These are phyloP conservation scores for Orchestia grillus DNA, from an alignment of 1,140 invertebrate species.

Conservation along the genomic window DNA sequence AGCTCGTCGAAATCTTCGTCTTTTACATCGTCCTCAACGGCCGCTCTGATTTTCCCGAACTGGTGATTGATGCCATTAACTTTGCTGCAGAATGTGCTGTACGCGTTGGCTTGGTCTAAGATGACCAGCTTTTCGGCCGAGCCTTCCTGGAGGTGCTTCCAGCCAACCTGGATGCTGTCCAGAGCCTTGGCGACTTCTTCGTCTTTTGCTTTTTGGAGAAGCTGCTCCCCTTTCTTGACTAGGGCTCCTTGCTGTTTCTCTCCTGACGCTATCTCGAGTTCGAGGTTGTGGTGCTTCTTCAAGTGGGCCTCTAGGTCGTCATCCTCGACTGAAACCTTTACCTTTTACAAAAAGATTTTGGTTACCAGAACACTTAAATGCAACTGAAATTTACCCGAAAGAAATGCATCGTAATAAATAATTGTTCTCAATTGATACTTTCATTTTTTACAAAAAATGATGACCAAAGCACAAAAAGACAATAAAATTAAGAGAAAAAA, in stretches of 20 bases:
- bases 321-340: background rate
- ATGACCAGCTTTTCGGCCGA: constrained; percentile 1
- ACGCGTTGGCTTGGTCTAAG: constrained; percentile 34
- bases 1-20: background rate
- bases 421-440: too few relatives aligned
- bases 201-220: background rate
- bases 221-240: background rate
- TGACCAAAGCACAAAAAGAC: too few relatives aligned
- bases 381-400: too few relatives aligned
- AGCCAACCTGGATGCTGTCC: background rate
- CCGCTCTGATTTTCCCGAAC: background rate
- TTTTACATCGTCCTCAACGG: background rate
- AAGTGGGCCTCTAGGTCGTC: background rate
- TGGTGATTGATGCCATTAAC: constrained; percentile 44
- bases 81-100: constrained; percentile 22
- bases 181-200: background rate
- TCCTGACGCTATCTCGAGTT: background rate
- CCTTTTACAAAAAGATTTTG: background rate
- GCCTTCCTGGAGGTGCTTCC: background rate
- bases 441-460: too few relatives aligned
- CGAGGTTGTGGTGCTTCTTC: constrained; percentile 12
- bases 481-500: too few relatives aligned
- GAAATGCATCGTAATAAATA: too few relatives aligned
- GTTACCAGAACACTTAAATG: too few relatives aligned
- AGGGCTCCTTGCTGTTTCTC: background rate